Evolutionary conservation across 2,113 vertebrate genomes (phyloP).

Genomic region (Sula dactylatra): DNA sequence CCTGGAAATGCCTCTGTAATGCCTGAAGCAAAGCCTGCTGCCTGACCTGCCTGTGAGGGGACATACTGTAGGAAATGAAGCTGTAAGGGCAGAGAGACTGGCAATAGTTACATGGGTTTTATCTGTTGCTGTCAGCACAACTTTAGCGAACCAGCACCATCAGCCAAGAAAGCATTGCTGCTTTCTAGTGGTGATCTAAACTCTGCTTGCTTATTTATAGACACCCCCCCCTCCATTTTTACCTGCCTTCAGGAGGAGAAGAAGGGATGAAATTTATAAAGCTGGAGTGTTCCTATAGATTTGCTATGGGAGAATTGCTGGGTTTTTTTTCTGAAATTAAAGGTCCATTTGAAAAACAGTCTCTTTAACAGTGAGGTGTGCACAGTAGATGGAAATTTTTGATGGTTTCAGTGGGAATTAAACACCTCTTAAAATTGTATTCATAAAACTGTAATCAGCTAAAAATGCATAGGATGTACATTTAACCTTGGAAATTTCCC

Average conservation of each 20-base stretch:
- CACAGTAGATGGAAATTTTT: not conserved
- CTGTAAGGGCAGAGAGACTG: not conserved
- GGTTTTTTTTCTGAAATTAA: not conserved
- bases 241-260: not conserved
- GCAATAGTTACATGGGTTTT: not conserved
- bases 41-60: not conserved
- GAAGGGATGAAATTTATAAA: not conserved
- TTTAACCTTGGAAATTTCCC: conserved; percentile 48
- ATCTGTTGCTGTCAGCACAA: not conserved
- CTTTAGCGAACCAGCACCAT: not conserved
- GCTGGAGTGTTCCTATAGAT: not conserved
- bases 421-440: not conserved
- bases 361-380: not conserved
- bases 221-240: not conserved
- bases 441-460: conserved; percentile 28
- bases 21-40: not conserved
- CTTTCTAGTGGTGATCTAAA: not conserved
- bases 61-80: not conserved
- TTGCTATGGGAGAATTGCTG: not conserved
- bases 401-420: conserved; percentile 20
- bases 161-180: not conserved
- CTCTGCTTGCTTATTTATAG: not conserved
- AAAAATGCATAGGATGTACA: conserved; percentile 12
- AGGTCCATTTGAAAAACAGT: not conserved
- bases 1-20: not conserved